A percentile compares a stretch with the other conserved stretches of the same genome.
Evolutionary conservation across 2,797 vertebrate species (phyloP).

Genomic region (Ceyx erithaca): DNA sequence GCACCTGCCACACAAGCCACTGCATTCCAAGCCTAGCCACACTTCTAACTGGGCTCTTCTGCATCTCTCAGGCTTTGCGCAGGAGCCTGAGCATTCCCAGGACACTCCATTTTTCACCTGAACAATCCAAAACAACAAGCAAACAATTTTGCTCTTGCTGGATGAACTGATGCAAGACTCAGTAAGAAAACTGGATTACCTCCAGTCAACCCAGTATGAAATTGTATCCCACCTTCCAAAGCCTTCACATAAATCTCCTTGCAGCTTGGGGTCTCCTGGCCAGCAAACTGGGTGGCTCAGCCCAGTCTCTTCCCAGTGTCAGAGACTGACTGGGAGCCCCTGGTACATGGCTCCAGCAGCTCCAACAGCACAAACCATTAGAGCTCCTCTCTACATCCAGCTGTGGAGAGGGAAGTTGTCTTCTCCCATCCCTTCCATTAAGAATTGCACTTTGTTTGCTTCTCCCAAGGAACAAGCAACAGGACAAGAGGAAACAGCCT

Average conservation of each 20-base stretch:
- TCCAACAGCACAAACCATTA: not conserved
- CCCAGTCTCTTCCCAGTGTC: not conserved
- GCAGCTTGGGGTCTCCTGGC: no score
- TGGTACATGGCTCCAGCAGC: not conserved
- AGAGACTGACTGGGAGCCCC: not conserved
- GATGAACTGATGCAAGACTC: fast-evolving
- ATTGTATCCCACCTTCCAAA: not conserved
- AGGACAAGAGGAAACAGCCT: no score
- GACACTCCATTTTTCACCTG: not conserved
- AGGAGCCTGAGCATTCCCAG: not conserved
- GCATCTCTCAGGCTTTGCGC: not conserved
- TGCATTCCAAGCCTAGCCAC: not conserved
- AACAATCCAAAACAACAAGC: not conserved
- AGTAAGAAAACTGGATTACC: not conserved
- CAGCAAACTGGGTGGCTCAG: no score
- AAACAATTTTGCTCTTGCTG: not conserved
- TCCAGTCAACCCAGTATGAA: not conserved
- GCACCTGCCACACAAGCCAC: fast-evolving
- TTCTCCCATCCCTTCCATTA: not conserved
- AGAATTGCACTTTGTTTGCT: not conserved
- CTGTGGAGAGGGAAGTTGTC: not conserved
- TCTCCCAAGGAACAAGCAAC: no score
- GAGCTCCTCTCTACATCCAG: not conserved
- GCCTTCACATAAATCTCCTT: not conserved
- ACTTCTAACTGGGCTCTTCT: not conserved